Evolutionary conservation across 2,888 invertebrate genomes (phyloP).

Genomic region (Thymelicus sylvestris): DNA sequence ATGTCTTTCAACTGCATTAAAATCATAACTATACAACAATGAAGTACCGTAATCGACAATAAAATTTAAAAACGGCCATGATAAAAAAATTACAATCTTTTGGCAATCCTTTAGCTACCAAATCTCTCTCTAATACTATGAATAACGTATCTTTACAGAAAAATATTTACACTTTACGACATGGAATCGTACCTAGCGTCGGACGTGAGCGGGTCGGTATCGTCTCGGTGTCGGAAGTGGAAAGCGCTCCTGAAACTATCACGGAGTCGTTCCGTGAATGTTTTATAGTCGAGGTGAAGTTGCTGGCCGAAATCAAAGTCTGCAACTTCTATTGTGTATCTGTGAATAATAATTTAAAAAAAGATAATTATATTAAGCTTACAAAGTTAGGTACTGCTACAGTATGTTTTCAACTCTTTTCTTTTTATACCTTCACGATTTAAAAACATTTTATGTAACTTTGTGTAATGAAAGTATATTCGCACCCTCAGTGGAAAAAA

Average conservation of each 20-base stretch:
- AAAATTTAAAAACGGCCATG: neutral
- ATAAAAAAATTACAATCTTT: neutral
- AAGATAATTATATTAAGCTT: too few relatives aligned
- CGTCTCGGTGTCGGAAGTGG: slow-evolving; percentile 66
- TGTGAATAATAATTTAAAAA: slow-evolving; percentile 56
- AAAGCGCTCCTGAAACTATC: slow-evolving; percentile 87
- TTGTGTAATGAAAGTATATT: too few relatives aligned
- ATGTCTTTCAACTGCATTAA: too few relatives aligned
- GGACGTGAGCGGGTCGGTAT: slow-evolving; percentile 70
- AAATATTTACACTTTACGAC: slow-evolving; percentile 62
- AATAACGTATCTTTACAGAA: slow-evolving; percentile 8
- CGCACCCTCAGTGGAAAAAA: too few relatives aligned
- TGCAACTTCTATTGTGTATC: slow-evolving; percentile 93
- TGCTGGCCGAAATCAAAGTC: slow-evolving; percentile 95
- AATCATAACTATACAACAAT: too few relatives aligned
- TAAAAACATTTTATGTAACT: too few relatives aligned
- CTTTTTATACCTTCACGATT: too few relatives aligned
- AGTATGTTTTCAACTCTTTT: too few relatives aligned
- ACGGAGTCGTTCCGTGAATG: slow-evolving; percentile 91
- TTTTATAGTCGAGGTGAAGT: slow-evolving; percentile 93
- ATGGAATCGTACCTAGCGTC: slow-evolving; percentile 84
- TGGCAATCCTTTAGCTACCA: slow-evolving; percentile 1
- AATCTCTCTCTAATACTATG: neutral
- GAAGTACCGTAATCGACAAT: too few relatives aligned
- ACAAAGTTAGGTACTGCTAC: too few relatives aligned